Base-by-base conservation (phyloP, 2,888 invertebrate genomes). In the Minunthozetes semirufus region DNA sequence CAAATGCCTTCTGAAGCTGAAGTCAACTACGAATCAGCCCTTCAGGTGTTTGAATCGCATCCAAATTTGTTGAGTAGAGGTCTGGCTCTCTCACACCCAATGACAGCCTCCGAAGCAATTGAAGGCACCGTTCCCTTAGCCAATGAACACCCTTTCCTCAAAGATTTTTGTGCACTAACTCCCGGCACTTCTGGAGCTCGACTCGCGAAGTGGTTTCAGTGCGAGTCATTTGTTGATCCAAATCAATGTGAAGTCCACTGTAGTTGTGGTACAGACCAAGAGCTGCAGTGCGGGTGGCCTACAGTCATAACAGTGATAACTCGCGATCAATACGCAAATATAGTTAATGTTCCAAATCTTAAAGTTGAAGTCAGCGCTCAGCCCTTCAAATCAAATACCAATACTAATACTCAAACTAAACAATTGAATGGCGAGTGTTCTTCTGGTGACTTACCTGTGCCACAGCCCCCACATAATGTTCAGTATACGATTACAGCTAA, bases 201-300 rank as follows among this genome's bases (percentile, higher is more conserved):
- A 73, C 85, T 98, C 78, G 95, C 96, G 0, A 89, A 92, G 81
- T 98, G 97, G 96, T 85, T 98, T 75, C 93, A 95, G 81, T 94
- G 95, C 0, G 93, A 93, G 80, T 89, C 95, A 33, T 90, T 91
- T 79, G 90, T 96, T 70, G 96, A 96, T 84, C 93, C 95, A 0
- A 83, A 87, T 76, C 90, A 90, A 81, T 94, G 94, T 83, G 92
- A 94, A 83, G 87, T 95, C 74, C 85, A 90, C 77, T 89, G 90
- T 80, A 89, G 90, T 46, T 75, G 68, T 66, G 50, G 50, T 38
- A 33, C 75, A 22, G 84, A 88, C 73, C 84, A 86, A 33, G 83
- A 84, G 48, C 80, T 86, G 79, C 87, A 90, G 72, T 91, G 90
- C 81, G 92, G 92, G 72, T 91, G 91, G 89, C 91, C 92, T 17